These are phyloP conservation scores for Geodia barretti DNA, from an alignment of 37 sponge, comb jelly and placozoan genomes.

Conservation along the genomic window DNA sequence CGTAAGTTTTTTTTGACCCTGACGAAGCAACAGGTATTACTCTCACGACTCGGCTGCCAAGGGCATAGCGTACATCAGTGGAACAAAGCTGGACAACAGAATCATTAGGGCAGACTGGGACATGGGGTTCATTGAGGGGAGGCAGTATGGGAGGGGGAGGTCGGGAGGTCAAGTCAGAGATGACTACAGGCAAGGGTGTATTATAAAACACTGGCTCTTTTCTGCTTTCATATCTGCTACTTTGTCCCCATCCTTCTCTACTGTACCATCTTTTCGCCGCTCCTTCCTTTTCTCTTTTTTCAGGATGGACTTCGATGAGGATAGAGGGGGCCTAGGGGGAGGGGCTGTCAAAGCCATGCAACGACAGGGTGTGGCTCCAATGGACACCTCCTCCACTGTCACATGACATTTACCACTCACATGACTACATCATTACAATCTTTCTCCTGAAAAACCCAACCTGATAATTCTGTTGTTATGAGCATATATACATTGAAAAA, in stretches of 20 bases:
- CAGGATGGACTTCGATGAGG: slow-evolving; percentile 91
- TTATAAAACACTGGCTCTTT: slow-evolving; percentile 52
- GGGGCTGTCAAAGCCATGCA: background rate
- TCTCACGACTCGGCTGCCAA: slow-evolving; percentile 75
- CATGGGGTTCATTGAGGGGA: slow-evolving; percentile 93
- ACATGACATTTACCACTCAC: background rate
- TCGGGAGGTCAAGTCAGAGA: slow-evolving; percentile 91
- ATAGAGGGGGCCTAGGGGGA: slow-evolving; percentile 88
- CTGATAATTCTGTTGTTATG: too few species aligned
- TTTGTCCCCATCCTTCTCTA: too few species aligned
- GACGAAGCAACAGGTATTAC: slow-evolving; percentile 85
- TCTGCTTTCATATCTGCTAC: background rate
- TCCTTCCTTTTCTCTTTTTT: slow-evolving; percentile 8
- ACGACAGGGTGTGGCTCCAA: background rate
- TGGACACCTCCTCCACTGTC: background rate
- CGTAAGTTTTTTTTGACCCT: too few species aligned
- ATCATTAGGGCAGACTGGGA: slow-evolving; percentile 96
- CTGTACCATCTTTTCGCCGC: too few species aligned
- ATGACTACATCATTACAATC: background rate
- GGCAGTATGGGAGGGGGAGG: slow-evolving; percentile 96
- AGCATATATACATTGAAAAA: background rate
- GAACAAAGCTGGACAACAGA: slow-evolving; percentile 96
- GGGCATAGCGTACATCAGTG: slow-evolving; percentile 83
- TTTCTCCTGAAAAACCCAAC: too few species aligned
- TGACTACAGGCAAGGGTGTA: slow-evolving; percentile 39